Evolutionary conservation across 2,888 invertebrate genomes (phyloP).

Genomic region (Cerastis rubricosa): DNA sequence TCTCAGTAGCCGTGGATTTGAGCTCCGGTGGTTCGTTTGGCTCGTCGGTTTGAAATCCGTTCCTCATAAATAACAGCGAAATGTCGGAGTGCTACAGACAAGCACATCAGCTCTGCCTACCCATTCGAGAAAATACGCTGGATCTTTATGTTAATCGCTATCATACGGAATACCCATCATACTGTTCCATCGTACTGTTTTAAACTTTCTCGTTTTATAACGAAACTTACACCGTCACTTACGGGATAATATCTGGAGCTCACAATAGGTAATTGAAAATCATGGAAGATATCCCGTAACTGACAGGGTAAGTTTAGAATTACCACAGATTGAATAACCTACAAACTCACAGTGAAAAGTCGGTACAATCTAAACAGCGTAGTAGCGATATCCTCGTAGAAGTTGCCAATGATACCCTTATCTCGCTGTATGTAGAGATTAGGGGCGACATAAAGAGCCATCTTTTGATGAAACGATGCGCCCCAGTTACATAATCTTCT

Average conservation of each 20-base stretch:
- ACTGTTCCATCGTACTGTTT: neutral
- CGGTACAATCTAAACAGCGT: constrained; percentile 72
- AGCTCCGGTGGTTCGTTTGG: too few relatives aligned
- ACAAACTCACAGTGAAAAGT: constrained; percentile 68
- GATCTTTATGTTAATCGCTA: neutral
- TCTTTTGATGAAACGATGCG: constrained; percentile 73
- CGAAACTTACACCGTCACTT: too few relatives aligned
- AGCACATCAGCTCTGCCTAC: neutral
- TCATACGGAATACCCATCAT: neutral
- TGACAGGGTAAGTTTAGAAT: too few relatives aligned
- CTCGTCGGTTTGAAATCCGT: neutral
- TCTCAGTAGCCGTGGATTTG: neutral
- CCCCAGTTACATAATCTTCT: constrained; percentile 64
- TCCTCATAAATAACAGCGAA: neutral
- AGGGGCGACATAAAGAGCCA: constrained; percentile 73
- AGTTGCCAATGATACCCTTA: constrained; percentile 72
- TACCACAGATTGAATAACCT: neutral
- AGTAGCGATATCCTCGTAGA: constrained; percentile 76
- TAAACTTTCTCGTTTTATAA: too few relatives aligned
- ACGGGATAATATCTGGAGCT: too few relatives aligned
- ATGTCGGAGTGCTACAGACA: neutral
- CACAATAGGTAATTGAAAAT: too few relatives aligned
- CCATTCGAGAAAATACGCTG: too few relatives aligned
- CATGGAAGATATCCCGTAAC: too few relatives aligned
- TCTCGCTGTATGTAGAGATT: constrained; percentile 69